Base-by-base conservation (phyloP, 2,113 vertebrate genomes). In the Scomber japonicus region DNA sequence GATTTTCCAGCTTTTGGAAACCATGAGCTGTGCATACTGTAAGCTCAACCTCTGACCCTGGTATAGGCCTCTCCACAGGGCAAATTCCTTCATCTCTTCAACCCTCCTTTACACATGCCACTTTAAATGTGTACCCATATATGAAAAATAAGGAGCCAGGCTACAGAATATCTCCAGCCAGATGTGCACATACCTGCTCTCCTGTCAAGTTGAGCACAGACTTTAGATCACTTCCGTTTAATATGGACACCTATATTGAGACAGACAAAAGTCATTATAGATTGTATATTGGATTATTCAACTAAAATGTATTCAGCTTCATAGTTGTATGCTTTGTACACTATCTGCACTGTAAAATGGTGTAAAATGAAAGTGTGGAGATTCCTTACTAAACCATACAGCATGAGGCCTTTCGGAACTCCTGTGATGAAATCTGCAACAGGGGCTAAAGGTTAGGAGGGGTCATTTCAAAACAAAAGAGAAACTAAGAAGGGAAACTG, bases 381-480 rank as follows among this genome's bases (percentile, higher is more conserved):
- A 60, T 4, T 90, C 74, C 96, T 97, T 96, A 98, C 97, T 83
- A 97, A 96, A 88, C 97, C 97, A 71, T 96, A 96, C 67, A 97
- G 95, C 91, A 96, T 92, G 74, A 95, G 93, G 90, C 97, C 97
- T 90, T 97, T 97, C 49, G 97, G 97, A 75, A 97, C 95, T 4
- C 97, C 97, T n/a, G 96, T 95, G 73, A 98, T 93, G 73, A 96
- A 96, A 90, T 98, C 97, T 98, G 93, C 49, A 82, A 85, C 16
- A 71, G 1, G 27, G 7, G 11, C 3, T 63, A 72, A 57, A 27
- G 15, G 62, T 84, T 13, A 71, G 30, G 0, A 50, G 27, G 30
- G 7, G 11, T 62, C 11, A 51, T 57, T 46, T 61, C 54, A 78
- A 67, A 51, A 69, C 49, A 53, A 46, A n/a, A 14, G 13, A 16